These are phyloP conservation scores for Aeoliscus strigatus DNA, from an alignment of 2,797 vertebrate genomes.

Conservation along the genomic window DNA sequence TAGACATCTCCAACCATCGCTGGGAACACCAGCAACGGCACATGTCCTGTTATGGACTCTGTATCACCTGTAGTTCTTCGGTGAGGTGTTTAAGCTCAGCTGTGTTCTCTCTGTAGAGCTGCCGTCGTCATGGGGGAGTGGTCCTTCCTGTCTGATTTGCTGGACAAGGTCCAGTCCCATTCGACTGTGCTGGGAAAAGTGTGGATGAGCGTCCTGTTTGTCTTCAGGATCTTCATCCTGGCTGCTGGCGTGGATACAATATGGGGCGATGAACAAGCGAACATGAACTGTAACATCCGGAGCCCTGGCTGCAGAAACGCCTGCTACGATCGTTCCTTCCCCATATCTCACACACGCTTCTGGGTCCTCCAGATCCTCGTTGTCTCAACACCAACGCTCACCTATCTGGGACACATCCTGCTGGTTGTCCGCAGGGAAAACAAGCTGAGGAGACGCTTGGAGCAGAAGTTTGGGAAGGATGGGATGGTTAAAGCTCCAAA, in stretches of 20 bases:
- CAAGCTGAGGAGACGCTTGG: no score
- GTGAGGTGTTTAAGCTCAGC: no score
- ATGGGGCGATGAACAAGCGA: conserved; percentile 84
- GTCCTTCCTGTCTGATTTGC: conserved; percentile 82
- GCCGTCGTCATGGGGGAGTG: conserved; percentile 91
- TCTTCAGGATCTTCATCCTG: conserved; percentile 85
- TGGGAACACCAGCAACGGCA: no score
- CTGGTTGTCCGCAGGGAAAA: conserved; percentile 85
- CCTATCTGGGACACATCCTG: conserved; percentile 87
- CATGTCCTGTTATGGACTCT: no score
- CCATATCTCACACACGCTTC: conserved; percentile 89
- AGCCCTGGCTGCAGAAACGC: conserved; percentile 88
- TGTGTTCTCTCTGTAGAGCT: no score
- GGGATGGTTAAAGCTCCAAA: conserved; percentile 44
- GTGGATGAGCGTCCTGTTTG: conserved; percentile 85
- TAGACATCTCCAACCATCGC: no score
- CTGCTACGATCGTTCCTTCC: conserved; percentile 88
- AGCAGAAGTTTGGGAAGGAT: conserved; percentile 55
- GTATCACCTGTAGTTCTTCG: no score
- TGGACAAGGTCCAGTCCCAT: conserved; percentile 86
- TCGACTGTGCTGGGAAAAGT: conserved; percentile 88
- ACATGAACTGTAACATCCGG: conserved; percentile 87
- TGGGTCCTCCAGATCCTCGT: conserved; percentile 95
- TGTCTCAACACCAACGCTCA: conserved; percentile 84
- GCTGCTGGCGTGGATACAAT: conserved; percentile 83